A percentile compares a stretch with the other conserved stretches of the same genome.
phyloP scores from a whole-genome alignment of 2,113 vertebrate genomes.

The Nothoprocta pentlandii region DNA sequence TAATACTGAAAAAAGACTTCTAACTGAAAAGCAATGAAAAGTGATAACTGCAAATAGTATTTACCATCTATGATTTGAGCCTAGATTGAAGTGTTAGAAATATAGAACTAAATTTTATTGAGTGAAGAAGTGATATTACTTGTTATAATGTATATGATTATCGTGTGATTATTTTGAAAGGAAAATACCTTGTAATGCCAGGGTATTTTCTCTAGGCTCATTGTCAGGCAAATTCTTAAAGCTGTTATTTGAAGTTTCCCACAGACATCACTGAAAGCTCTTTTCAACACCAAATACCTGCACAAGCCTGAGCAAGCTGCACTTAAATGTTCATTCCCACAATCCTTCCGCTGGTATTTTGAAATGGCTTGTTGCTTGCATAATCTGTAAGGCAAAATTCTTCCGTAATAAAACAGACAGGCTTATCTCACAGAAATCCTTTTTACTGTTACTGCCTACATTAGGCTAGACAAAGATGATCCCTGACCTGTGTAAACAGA shows the following conservation, averaged over 20 bases:
- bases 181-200: conserved; percentile 27
- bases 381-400: background rate
- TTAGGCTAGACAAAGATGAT: background rate
- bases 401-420: background rate
- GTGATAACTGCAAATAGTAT: background rate
- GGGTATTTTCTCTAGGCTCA: conserved; percentile 40
- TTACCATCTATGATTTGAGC: background rate
- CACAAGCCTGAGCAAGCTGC: background rate
- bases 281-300: conserved; percentile 1
- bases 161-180: conserved; percentile 13
- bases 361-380: background rate
- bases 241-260: conserved; percentile 31
- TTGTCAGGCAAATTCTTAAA: conserved; percentile 41
- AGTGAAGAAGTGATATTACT: conserved; percentile 10
- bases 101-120: background rate
- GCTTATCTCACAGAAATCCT: background rate
- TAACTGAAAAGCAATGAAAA: background rate
- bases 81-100: background rate
- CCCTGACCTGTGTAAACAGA: background rate
- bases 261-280: conserved; percentile 7
- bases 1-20: background rate
- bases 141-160: conserved; percentile 31
- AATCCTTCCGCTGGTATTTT: background rate
- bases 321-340: background rate
- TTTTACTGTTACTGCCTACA: background rate